These are phyloP conservation scores for Tetrao urogallus DNA, from an alignment of 2,113 vertebrate genomes.

Conservation along the genomic window DNA sequence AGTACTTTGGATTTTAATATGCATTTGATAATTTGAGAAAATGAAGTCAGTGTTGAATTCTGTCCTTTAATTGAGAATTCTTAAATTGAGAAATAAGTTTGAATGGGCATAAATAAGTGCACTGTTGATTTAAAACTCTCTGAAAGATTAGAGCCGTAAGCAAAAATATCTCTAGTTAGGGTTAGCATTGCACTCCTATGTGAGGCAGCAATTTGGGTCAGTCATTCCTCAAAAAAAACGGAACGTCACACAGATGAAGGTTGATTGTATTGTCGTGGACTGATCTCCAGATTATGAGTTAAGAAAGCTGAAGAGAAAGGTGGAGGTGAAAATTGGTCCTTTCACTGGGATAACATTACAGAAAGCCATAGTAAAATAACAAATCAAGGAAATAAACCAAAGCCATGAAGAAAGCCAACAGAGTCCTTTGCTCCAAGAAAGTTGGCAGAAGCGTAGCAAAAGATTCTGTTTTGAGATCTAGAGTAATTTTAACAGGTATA, in stretches of 20 bases:
- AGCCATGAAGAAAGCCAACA: background rate
- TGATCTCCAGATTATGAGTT: background rate
- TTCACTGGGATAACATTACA: background rate
- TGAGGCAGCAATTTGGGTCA: background rate
- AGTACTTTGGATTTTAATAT: background rate
- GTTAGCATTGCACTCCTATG: rapidly evolving
- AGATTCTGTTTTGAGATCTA: background rate
- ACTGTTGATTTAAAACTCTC: background rate
- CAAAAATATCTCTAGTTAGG: background rate
- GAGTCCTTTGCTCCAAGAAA: background rate
- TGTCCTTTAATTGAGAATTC: background rate
- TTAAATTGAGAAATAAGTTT: background rate
- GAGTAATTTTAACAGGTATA: background rate
- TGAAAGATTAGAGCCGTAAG: background rate
- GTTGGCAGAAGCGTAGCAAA: background rate
- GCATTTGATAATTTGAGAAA: background rate
- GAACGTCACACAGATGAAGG: background rate
- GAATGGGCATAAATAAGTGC: background rate
- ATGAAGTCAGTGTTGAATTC: background rate
- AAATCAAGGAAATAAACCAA: background rate
- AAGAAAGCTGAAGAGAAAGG: background rate
- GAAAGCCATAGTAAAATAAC: background rate
- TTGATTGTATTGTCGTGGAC: rapidly evolving
- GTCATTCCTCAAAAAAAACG: background rate
- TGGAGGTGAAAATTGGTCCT: background rate